These are phyloP conservation scores for Sebastes schlegelii DNA, from an alignment of 2,113 vertebrate species.

Conservation along the genomic window DNA sequence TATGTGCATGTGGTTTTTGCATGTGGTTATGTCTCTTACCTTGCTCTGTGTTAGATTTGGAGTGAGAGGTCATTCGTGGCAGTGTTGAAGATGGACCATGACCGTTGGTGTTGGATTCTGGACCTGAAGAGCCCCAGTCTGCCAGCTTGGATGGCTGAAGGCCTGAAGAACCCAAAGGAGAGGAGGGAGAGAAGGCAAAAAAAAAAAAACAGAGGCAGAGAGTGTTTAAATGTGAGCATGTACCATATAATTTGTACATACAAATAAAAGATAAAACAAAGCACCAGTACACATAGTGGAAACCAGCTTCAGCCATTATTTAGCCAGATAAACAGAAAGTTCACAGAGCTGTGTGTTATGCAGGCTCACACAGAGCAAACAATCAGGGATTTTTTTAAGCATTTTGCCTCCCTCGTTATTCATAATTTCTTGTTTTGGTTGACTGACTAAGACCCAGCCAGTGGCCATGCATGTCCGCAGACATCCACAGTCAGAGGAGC, in stretches of 20 bases:
- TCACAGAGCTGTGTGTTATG: constrained; percentile 7
- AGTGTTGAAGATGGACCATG: constrained; percentile 83
- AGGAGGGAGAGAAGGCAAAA: background rate
- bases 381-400: background rate
- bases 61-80: constrained; percentile 80
- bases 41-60: constrained; percentile 79
- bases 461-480: constrained; percentile 30
- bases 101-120: constrained; percentile 78
- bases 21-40: constrained; percentile 73
- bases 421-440: constrained; percentile 38
- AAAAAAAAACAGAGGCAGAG: background rate
- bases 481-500: constrained; percentile 37
- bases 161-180: constrained; percentile 31
- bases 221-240: background rate
- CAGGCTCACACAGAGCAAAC: constrained; percentile 7
- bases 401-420: constrained; percentile 13
- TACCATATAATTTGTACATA: background rate
- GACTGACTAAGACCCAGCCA: constrained; percentile 43
- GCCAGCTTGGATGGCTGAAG: constrained; percentile 73
- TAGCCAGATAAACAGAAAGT: constrained; percentile 26
- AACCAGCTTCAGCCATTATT: constrained; percentile 1
- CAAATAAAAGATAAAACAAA: constrained; percentile 12
- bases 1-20: background rate
- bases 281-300: background rate
- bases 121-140: constrained; percentile 83